A percentile compares a stretch with the other conserved stretches of the same genome.
Conservation (phyloP, 2,888 invertebrate genomes). For the Trissoscelio sp. region DNA sequence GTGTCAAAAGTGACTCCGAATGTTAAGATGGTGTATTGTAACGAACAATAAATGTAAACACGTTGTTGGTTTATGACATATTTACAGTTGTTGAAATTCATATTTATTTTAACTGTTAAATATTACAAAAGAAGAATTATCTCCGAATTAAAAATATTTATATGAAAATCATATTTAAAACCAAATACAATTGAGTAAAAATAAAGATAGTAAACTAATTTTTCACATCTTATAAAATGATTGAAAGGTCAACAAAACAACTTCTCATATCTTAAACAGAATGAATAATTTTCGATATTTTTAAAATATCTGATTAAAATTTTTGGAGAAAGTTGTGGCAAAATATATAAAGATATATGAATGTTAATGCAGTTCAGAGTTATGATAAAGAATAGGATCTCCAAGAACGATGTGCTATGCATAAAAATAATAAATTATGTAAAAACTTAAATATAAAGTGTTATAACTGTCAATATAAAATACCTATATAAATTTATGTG, state of each 20-base stretch:
- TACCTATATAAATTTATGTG: conserved; percentile 12
- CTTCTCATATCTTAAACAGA: conserved; percentile 29
- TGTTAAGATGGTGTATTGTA: conserved; percentile 26
- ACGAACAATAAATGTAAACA: conserved; percentile 36
- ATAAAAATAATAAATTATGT: conserved; percentile 1
- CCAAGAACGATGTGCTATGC: not conserved
- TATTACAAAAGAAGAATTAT: conserved; percentile 40
- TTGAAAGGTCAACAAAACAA: conserved; percentile 8
- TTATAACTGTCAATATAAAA: conserved; percentile 1
- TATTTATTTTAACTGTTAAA: conserved; percentile 52
- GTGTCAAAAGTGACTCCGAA: conserved; percentile 22
- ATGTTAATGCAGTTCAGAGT: conserved; percentile 33
- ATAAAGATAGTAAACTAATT: conserved; percentile 45
- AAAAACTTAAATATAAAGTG: too few relatives aligned
- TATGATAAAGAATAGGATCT: conserved; percentile 26
- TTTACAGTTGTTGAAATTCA: conserved; percentile 52
- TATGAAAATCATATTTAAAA: conserved; percentile 41
- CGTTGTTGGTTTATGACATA: conserved; percentile 51
- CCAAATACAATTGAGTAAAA: conserved; percentile 15
- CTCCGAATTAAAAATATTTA: conserved; percentile 60
- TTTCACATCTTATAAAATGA: conserved; percentile 45
- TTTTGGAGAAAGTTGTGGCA: not conserved
- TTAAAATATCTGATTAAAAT: conserved; percentile 18
- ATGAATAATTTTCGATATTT: conserved; percentile 50
- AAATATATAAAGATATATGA: conserved; percentile 31